Evolutionary conservation across 2,888 invertebrate genomes (phyloP).

Genomic region (Capitulum mitella): DNA sequence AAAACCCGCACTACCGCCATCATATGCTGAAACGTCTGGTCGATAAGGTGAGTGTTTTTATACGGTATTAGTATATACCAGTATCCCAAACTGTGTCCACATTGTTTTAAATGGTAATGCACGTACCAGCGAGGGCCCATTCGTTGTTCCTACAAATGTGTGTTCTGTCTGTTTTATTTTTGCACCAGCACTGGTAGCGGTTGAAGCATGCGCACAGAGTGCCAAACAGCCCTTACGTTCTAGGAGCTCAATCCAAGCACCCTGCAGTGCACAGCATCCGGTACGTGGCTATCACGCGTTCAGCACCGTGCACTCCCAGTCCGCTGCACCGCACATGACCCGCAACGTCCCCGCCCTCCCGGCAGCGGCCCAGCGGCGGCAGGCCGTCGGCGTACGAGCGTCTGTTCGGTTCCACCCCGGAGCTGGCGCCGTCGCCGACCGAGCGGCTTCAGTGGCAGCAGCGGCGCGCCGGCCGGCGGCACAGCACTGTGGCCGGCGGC

Average conservation of each 20-base stretch:
- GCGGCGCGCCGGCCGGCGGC: conserved; percentile 73
- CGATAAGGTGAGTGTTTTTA: not conserved
- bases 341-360: conserved; percentile 30
- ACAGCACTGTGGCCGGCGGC: conserved; percentile 71
- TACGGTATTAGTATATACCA: not conserved
- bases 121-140: no score
- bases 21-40: not conserved
- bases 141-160: not conserved
- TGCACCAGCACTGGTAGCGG: no score
- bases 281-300: no score
- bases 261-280: no score
- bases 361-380: conserved; percentile 27
- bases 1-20: not conserved
- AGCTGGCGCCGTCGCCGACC: conserved; percentile 44
- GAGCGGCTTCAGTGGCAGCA: conserved; percentile 53
- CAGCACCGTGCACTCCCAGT: conserved; percentile 16
- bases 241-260: no score
- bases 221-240: no score
- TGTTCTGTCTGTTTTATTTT: not conserved
- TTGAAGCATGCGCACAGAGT: no score
- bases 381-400: conserved; percentile 42
- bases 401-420: conserved; percentile 39
- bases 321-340: conserved; percentile 24
- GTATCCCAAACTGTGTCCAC: no score
- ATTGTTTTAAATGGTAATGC: not conserved